phyloP scores from a whole-genome alignment of 1,140 invertebrate genomes.

The Bathynomus jamesi region DNA sequence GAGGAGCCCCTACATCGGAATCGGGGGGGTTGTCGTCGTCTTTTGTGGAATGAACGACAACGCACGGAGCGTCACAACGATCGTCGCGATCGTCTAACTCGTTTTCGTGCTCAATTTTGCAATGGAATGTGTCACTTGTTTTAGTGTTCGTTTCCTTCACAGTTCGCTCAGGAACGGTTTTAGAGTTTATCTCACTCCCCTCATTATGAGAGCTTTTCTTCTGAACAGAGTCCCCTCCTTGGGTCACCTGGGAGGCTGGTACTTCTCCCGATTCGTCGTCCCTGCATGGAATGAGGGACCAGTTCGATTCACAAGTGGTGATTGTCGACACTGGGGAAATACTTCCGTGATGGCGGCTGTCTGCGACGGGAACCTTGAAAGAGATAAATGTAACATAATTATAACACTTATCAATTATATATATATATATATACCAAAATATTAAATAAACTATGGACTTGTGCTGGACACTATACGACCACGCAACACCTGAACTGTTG shows the following conservation, averaged over 20 bases:
- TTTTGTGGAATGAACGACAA: neutral
- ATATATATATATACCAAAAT: neutral
- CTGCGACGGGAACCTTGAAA: neutral
- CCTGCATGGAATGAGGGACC: slow-evolving; percentile 1
- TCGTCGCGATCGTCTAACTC: neutral
- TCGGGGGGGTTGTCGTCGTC: neutral
- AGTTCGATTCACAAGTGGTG: slow-evolving; percentile 14
- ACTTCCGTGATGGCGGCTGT: neutral
- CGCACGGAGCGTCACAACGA: neutral
- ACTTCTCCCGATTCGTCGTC: neutral
- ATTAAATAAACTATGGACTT: too few relatives aligned
- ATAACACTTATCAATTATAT: neutral
- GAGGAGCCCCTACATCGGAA: too few relatives aligned
- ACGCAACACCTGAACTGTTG: too few relatives aligned
- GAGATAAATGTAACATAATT: neutral
- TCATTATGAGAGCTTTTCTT: neutral
- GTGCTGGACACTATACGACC: too few relatives aligned
- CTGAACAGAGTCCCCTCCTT: neutral
- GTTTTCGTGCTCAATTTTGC: neutral
- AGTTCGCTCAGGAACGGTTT: neutral
- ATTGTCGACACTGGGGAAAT: slow-evolving; percentile 10
- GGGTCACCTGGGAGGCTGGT: neutral
- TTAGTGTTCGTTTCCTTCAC: neutral
- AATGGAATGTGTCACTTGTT: neutral
- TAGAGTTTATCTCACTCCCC: neutral